Percentiles rank a stretch among this genome's conserved stretches.
Evolutionary conservation across 2,113 vertebrate species (phyloP).

Genomic region (Egretta garzetta): DNA sequence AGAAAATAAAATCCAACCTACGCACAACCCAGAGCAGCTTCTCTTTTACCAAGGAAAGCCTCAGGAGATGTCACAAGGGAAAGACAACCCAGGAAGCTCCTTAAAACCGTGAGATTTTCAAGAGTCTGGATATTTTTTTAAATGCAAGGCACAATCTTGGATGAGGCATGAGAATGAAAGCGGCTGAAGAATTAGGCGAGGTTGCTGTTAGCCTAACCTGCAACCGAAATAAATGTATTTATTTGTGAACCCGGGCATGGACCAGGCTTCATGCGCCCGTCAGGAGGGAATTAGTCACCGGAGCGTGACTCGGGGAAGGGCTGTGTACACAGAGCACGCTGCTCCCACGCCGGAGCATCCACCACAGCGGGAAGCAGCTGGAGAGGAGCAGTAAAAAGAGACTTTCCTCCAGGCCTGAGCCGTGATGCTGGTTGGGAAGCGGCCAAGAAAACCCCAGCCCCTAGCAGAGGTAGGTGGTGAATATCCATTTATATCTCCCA

Average conservation of each 20-base stretch:
- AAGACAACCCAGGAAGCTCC: not conserved
- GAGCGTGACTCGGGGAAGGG: not conserved
- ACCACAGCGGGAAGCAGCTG: not conserved
- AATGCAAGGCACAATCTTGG: not conserved
- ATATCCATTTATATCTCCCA: rapidly evolving
- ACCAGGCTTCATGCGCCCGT: not conserved
- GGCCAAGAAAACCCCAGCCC: not conserved
- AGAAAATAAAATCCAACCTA: not conserved
- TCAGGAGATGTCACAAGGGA: not conserved
- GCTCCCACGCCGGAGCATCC: not conserved
- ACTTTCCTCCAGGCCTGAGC: not conserved
- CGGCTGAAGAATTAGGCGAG: not conserved
- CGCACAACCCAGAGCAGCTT: not conserved
- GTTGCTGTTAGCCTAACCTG: not conserved
- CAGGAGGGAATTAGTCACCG: not conserved
- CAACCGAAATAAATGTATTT: not conserved
- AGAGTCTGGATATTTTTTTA: not conserved
- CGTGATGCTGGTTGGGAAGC: not conserved
- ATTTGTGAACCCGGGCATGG: rapidly evolving
- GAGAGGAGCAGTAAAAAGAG: not conserved
- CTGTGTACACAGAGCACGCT: not conserved
- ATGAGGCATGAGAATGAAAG: rapidly evolving
- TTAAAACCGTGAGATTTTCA: rapidly evolving
- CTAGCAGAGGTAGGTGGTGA: not conserved
- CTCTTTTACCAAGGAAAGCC: not conserved